Percentiles rank a stretch among this genome's conserved stretches.
These are phyloP conservation scores for Litoditis marina DNA, from an alignment of 2,888 invertebrate species.

Conservation along the genomic window DNA sequence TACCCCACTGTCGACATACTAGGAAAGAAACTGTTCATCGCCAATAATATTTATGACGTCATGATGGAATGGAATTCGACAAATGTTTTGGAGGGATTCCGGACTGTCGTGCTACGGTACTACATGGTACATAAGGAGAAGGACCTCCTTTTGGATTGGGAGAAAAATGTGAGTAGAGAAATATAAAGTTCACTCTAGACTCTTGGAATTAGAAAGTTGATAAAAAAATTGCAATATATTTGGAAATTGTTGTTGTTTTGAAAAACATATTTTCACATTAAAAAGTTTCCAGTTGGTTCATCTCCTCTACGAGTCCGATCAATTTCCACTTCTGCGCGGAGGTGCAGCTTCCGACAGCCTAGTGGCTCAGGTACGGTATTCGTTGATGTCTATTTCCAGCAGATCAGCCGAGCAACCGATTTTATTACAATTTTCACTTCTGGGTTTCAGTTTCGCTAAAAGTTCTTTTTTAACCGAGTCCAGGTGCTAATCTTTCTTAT, in stretches of 20 bases:
- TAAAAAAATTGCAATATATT: no score
- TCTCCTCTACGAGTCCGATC: slow-evolving; percentile 35
- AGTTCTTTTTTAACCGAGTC: no score
- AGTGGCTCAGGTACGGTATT: slow-evolving; percentile 31
- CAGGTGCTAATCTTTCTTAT: no score
- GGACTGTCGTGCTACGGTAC: slow-evolving; percentile 35
- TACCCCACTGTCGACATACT: slow-evolving; percentile 41
- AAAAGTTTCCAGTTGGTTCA: slow-evolving; percentile 30
- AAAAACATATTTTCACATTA: no score
- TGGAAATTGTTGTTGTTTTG: no score
- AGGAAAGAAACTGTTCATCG: slow-evolving; percentile 40
- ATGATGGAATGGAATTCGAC: slow-evolving; percentile 19
- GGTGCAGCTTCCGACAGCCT: slow-evolving; percentile 43
- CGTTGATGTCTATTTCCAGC: not conserved
- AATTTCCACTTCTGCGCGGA: slow-evolving; percentile 30
- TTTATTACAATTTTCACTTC: no score
- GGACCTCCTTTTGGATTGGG: slow-evolving; percentile 35
- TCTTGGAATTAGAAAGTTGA: no score
- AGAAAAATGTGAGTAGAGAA: slow-evolving; percentile 31
- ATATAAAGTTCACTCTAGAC: no score
- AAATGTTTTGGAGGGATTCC: slow-evolving; percentile 18
- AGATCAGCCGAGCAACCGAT: no score
- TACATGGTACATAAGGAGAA: slow-evolving; percentile 34
- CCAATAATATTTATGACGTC: slow-evolving; percentile 41
- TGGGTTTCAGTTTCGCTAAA: no score